Evolutionary conservation across 2,113 vertebrate species (phyloP).

Genomic region (Phyllostomus discolor): DNA sequence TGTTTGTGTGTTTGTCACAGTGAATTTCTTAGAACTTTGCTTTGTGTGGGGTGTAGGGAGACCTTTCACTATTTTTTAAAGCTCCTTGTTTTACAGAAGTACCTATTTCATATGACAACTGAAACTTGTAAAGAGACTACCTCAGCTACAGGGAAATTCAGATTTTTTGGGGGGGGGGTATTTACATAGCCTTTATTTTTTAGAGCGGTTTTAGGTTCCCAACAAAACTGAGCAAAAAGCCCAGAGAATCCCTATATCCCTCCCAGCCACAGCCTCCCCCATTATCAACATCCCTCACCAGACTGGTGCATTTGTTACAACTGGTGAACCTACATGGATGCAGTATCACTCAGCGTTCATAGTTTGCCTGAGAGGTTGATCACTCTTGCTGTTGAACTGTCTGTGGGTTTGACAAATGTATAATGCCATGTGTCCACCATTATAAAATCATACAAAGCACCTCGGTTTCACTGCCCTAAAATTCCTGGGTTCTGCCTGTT

Average conservation of each 20-base stretch:
- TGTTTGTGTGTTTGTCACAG: not conserved
- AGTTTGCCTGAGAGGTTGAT: not conserved
- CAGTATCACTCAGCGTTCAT: not conserved
- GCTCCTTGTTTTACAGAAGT: not conserved
- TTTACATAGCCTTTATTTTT: not conserved
- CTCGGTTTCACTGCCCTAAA: not conserved
- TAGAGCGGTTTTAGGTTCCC: not conserved
- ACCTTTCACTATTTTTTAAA: not conserved
- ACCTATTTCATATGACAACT: not conserved
- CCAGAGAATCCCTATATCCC: not conserved
- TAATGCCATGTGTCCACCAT: not conserved
- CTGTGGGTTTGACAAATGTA: not conserved
- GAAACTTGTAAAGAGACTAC: not conserved
- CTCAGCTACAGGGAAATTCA: not conserved
- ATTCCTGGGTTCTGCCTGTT: not conserved
- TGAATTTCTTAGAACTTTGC: not conserved
- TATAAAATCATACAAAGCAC: no score
- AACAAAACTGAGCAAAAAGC: not conserved
- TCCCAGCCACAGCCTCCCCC: no score
- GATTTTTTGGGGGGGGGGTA: not conserved
- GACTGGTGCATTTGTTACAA: not conserved
- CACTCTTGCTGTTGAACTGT: no score
- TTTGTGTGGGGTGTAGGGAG: not conserved
- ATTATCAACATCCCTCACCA: not conserved
- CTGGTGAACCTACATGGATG: not conserved